Percentiles rank a stretch among this genome's conserved stretches.
Conservation (phyloP, 2,113 vertebrate genomes). For the Benitochromis conjunctus region DNA sequence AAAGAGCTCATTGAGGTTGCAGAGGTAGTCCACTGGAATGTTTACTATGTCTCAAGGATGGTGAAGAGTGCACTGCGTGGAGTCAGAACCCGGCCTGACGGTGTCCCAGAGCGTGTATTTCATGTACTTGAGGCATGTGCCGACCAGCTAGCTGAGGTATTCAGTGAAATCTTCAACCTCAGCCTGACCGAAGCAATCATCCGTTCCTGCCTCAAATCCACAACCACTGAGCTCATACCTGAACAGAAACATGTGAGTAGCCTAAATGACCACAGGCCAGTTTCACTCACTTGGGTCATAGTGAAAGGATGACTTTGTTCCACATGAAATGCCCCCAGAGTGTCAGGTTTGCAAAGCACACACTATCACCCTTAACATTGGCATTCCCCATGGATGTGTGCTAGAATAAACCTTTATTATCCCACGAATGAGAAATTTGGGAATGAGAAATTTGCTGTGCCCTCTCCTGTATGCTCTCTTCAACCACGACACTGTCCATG, state of each 20-base stretch:
- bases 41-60: background rate
- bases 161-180: background rate
- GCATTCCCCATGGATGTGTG: background rate
- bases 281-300: background rate
- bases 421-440: too few relatives aligned
- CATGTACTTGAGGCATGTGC: background rate
- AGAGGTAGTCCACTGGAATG: background rate
- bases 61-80: background rate
- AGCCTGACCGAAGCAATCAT: background rate
- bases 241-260: background rate
- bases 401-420: too few relatives aligned
- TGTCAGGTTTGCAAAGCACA: background rate
- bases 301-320: background rate
- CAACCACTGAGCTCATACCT: background rate
- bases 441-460: background rate
- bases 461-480: background rate
- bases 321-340: background rate
- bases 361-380: background rate
- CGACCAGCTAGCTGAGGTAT: background rate
- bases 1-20: fast-evolving
- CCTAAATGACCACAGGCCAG: background rate
- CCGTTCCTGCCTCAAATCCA: background rate
- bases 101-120: too few relatives aligned
- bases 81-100: background rate
- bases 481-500: background rate